phyloP scores from a whole-genome alignment of 2,888 invertebrate genomes.

The Brachynemurus nebulosus region DNA sequence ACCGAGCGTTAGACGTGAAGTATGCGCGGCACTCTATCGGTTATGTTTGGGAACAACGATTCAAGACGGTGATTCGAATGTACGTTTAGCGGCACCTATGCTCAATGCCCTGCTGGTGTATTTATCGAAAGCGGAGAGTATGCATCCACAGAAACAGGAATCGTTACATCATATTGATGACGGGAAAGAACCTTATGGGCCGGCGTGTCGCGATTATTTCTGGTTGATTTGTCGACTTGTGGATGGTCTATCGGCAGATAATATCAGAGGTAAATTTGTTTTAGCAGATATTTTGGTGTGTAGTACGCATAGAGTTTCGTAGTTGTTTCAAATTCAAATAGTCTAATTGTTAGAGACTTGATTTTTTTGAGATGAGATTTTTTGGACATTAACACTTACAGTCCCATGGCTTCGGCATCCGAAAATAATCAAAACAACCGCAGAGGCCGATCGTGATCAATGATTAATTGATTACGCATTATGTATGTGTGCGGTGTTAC shows the following conservation, averaged over 20 bases:
- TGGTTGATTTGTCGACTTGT: slow-evolving; percentile 82
- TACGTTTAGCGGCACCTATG: slow-evolving; percentile 59
- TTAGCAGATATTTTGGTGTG: not conserved
- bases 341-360: too few relatives aligned
- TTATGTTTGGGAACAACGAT: slow-evolving; percentile 57
- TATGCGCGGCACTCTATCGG: slow-evolving; percentile 83
- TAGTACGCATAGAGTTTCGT: too few relatives aligned
- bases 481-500: too few relatives aligned
- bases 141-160: slow-evolving; percentile 50
- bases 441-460: too few relatives aligned
- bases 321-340: too few relatives aligned
- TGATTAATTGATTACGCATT: too few relatives aligned
- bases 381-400: too few relatives aligned
- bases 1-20: slow-evolving; percentile 79
- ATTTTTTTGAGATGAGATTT: too few relatives aligned
- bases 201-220: slow-evolving; percentile 88
- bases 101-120: slow-evolving; percentile 68
- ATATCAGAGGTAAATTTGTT: slow-evolving; percentile 46
- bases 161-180: slow-evolving; percentile 52
- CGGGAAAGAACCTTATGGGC: slow-evolving; percentile 89
- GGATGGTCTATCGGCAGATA: slow-evolving; percentile 69
- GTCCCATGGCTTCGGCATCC: too few relatives aligned
- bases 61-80: slow-evolving; percentile 33
- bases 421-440: too few relatives aligned
- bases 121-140: slow-evolving; percentile 70